Percentiles rank a stretch among this genome's conserved stretches.
These are phyloP conservation scores for Indicator indicator DNA, from an alignment of 2,113 vertebrate species.

Conservation along the genomic window DNA sequence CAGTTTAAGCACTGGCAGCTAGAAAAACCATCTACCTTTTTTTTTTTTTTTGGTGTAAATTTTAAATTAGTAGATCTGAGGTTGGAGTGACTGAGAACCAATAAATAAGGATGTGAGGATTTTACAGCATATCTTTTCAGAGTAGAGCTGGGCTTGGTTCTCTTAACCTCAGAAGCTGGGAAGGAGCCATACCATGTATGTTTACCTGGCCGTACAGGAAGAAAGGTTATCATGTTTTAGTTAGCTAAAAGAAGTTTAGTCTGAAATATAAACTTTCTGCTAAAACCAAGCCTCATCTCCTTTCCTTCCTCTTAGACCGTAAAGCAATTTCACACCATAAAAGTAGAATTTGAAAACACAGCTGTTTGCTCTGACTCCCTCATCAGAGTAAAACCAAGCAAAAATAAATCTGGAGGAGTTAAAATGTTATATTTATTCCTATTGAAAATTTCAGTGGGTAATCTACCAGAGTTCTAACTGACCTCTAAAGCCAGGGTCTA, in stretches of 20 bases:
- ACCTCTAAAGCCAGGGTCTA: not conserved
- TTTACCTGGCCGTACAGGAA: conserved; percentile 18
- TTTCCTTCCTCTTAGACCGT: not conserved
- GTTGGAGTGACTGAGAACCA: conserved; percentile 2
- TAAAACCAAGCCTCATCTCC: not conserved
- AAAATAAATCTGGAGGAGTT: not conserved
- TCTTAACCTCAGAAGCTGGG: conserved; percentile 24
- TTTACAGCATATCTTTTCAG: conserved; percentile 27
- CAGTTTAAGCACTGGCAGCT: conserved; percentile 26
- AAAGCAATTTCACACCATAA: conserved; percentile 9
- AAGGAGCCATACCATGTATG: not conserved
- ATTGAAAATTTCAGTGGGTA: not conserved
- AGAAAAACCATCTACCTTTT: not conserved
- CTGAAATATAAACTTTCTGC: conserved; percentile 20
- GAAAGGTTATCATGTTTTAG: conserved; percentile 29
- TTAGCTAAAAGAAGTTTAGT: not conserved
- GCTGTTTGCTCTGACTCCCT: not conserved
- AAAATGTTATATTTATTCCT: not conserved
- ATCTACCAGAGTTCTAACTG: not conserved
- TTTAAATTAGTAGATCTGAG: conserved; percentile 19
- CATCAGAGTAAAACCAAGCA: not conserved
- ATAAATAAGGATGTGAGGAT: not conserved
- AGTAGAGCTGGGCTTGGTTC: not conserved
- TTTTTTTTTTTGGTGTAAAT: not conserved
- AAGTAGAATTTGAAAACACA: not conserved